Evolutionary conservation across 2,797 vertebrate genomes (phyloP).

Genomic region (Sebastes goodei): DNA sequence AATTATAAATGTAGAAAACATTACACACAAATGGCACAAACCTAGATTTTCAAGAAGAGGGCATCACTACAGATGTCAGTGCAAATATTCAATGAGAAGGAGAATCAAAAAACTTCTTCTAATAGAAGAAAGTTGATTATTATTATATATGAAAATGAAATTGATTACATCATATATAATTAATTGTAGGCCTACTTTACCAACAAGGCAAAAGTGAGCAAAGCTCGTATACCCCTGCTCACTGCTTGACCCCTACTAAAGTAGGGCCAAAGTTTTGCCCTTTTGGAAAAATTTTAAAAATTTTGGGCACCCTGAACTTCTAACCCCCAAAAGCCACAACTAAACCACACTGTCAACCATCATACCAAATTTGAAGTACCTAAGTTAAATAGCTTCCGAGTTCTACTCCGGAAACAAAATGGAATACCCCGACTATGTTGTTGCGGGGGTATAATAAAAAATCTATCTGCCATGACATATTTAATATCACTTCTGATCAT

Average conservation of each 20-base stretch:
- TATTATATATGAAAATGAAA: neutral
- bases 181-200: neutral
- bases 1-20: neutral
- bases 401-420: no score
- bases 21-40: conserved; percentile 18
- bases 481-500: neutral
- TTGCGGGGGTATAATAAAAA: neutral
- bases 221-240: no score
- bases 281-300: fast-evolving
- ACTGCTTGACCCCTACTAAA: no score
- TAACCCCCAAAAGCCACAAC: no score
- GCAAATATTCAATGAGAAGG: neutral
- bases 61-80: neutral
- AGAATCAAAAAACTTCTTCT: no score
- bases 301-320: no score
- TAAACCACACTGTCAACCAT: no score
- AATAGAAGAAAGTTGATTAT: no score
- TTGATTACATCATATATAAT: neutral
- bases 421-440: no score
- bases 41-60: neutral
- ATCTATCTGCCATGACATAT: neutral
- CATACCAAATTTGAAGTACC: no score
- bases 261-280: no score
- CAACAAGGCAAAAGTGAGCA: neutral
- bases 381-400: no score